Conservation (phyloP, 2,797 vertebrate species). For the Antennarius maculatus region DNA sequence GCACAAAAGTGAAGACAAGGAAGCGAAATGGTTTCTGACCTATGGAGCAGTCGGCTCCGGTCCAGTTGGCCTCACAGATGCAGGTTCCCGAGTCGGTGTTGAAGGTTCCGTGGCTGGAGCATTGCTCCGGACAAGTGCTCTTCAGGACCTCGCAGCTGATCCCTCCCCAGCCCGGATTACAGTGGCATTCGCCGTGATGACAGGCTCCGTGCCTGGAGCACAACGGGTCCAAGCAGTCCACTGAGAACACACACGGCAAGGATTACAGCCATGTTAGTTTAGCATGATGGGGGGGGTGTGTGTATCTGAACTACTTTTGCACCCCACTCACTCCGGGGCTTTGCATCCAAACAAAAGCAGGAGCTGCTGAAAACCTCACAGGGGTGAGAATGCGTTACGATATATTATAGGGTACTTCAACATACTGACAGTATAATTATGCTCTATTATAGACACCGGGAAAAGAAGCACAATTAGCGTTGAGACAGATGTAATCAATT, state of each 20-base stretch:
- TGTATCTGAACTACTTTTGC: conserved; percentile 41
- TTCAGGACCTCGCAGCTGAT: conserved; percentile 91
- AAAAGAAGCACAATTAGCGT: conserved; percentile 67
- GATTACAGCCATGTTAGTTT: conserved; percentile 34
- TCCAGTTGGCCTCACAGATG: conserved; percentile 93
- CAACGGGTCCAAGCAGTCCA: conserved; percentile 92
- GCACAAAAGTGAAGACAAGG: neutral
- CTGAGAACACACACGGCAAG: conserved; percentile 66
- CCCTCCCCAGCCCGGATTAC: conserved; percentile 95
- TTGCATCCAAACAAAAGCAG: conserved; percentile 20
- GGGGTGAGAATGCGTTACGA: conserved; percentile 19
- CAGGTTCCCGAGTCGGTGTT: conserved; percentile 91
- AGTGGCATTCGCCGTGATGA: conserved; percentile 95
- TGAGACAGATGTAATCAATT: conserved; percentile 69
- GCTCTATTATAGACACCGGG: conserved; percentile 55
- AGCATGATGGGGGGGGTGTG: conserved; percentile 12
- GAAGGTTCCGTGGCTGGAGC: conserved; percentile 93
- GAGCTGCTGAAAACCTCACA: conserved; percentile 12
- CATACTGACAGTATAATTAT: conserved; percentile 68
- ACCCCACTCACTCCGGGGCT: conserved; percentile 26
- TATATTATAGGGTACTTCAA: conserved; percentile 61
- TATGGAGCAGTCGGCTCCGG: conserved; percentile 93
- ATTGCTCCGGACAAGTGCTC: conserved; percentile 96
- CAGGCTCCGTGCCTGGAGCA: conserved; percentile 94
- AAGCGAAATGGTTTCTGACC: conserved; percentile 76